Evolutionary conservation across 2,113 vertebrate genomes (phyloP).

Genomic region (Paedocypris sp.): DNA sequence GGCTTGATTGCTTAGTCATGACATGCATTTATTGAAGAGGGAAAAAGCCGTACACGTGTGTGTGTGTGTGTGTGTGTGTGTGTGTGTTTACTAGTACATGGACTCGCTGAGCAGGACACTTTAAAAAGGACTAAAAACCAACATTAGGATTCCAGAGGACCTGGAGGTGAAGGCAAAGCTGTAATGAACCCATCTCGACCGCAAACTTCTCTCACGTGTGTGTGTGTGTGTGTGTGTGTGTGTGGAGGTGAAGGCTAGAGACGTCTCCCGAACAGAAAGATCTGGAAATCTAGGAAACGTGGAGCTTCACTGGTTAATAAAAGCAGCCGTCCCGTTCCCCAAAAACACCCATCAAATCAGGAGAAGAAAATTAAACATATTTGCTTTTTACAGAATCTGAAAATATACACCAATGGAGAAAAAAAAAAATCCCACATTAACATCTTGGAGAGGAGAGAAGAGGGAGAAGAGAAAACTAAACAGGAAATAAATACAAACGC

Average conservation of each 20-base stretch:
- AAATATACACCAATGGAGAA: conserved; percentile 57
- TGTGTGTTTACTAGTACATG: conserved; percentile 66
- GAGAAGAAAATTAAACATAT: conserved; percentile 40
- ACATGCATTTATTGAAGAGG: conserved; percentile 70
- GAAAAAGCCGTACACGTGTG: conserved; percentile 61
- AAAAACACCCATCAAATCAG: conserved; percentile 13
- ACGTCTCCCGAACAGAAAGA: no score
- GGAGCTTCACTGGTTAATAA: no score
- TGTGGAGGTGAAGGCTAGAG: no score
- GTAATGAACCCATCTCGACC: background rate
- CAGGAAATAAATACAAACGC: conserved; percentile 63
- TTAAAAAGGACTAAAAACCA: conserved; percentile 66
- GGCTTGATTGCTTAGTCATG: conserved; percentile 38
- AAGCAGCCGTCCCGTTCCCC: conserved; percentile 7
- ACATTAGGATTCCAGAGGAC: conserved; percentile 41
- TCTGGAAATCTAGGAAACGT: no score
- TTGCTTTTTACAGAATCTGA: conserved; percentile 55
- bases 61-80: conserved; percentile 65
- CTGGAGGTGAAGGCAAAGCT: conserved; percentile 20
- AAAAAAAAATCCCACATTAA: conserved; percentile 40
- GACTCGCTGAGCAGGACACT: conserved; percentile 65
- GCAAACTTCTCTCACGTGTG: background rate
- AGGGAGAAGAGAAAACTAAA: conserved; percentile 20
- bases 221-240: no score
- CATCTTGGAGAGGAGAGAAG: conserved; percentile 36